Evolutionary conservation across 2,888 invertebrate species (phyloP).

Genomic region (Spodoptera littoralis): DNA sequence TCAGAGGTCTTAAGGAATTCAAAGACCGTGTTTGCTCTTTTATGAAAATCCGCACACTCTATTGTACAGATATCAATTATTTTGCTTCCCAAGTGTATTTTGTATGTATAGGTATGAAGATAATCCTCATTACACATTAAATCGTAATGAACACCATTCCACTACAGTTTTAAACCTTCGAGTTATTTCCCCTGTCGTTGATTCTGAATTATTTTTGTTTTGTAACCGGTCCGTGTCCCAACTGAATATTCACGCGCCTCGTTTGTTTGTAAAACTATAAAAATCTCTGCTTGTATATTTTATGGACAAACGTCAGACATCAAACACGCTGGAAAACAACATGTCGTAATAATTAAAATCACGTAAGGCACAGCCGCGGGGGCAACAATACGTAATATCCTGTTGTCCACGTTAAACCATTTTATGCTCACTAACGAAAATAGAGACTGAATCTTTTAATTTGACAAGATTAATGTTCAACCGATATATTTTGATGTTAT

Average conservation of each 20-base stretch:
- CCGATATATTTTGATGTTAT: conserved; percentile 59
- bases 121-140: no score
- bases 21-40: no score
- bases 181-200: conserved; percentile 14
- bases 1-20: no score
- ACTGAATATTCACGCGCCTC: conserved; percentile 18
- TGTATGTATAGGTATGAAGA: no score
- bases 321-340: conserved; percentile 42
- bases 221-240: conserved; percentile 21
- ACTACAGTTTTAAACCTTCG: conserved; percentile 3
- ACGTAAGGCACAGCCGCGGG: conserved; percentile 19
- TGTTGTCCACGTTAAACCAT: conserved; percentile 55
- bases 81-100: no score
- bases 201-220: conserved; percentile 35
- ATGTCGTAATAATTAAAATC: conserved; percentile 48
- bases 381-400: conserved; percentile 65
- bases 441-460: conserved; percentile 58
- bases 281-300: conserved; percentile 44
- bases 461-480: conserved; percentile 58
- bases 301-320: conserved; percentile 48
- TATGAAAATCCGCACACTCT: no score
- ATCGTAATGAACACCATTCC: conserved; percentile 3
- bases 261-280: conserved; percentile 57
- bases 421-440: conserved; percentile 57
- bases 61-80: no score